Base-by-base conservation (phyloP, 2,888 invertebrate genomes). In the Allacma fusca region DNA sequence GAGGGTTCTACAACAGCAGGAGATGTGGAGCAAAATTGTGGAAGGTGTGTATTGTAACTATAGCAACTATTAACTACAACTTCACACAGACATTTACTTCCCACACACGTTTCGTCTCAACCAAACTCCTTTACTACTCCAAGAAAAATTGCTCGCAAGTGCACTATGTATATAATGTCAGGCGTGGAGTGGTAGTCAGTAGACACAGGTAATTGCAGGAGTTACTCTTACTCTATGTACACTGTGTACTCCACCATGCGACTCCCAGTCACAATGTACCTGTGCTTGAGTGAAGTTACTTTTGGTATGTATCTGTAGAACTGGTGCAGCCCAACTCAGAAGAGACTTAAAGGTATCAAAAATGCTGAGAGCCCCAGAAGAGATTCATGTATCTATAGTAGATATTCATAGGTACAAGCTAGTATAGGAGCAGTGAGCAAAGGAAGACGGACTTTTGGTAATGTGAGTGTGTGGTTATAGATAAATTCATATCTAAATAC, bases 11-110 rank as follows among this genome's bases (percentile, higher is more conserved):
- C 23, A 62, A 24, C 62, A 57, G 71, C 19, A 57, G 71, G 57
- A 71, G 71, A 71, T 71, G 71, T 57, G 57, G 71, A 71, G 71
- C 71, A 57, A 71, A 71, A 23, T 50, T 62, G 23, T 71, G 24
- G 69, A 69, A 69, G 69, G 69, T 69, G 69, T 69, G 69, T 40
- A 69, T 21, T 28, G 71, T 71, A 71, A 71, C 71, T 71, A 71
- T 71, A 71, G 50, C 57, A 57, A 71, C 26, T 57, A 50, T 71
- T 71, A 71, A 44, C 44, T 50, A 71, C 19, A 24, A n/a, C 24
- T 50, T 26, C 57, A 57, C 69, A 69, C 69, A 57, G 21, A 28
- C 57, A 71, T 57, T 71, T 50, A 71, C 71, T 71, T 71, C 71
- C 71, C 71, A 71, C 71, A 50, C 71, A 50, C 50, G 13, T 71